Evolutionary conservation across 1,140 invertebrate genomes (phyloP), one percentile per base, ranked within the genome.

Genomic region (Araneus ventricosus): DNA sequence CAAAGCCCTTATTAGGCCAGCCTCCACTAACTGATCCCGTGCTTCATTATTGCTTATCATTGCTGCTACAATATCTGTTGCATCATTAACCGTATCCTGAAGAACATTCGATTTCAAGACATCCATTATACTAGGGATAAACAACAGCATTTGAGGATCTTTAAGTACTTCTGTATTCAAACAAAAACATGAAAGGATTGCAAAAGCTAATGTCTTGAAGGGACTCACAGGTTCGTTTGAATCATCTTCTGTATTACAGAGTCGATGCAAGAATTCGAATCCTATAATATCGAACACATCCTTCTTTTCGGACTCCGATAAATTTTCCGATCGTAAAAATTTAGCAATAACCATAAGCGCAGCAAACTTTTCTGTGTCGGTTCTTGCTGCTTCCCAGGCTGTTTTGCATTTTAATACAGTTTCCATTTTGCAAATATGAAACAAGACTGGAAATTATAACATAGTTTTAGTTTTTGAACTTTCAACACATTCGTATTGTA

Each of bases 321-420:
- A 97, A 94, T 98, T 97, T 94, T 97, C 97, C 89, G 96, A 97
- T 95, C 98, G 97, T 20, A 95, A 30, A 85, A 98, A 95, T 95
- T 98, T 98, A 0, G 98, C 98, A 41, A 98, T 97, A 97, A 98
- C 97, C 95, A 98, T 98, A 3, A 99, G 96, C 0, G 97, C 97
- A 10, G 98, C 98, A 95, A 99, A 98, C 95, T 98, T 98, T 95
- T 99, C 98, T 0, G 98, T 98, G 95, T 98, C 98, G 94, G 96
- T 97, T 91, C 96, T 96, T 1, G 98, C 97, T 94, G 96, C 96
- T 95, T 97, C 97, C 89, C 98, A 95, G 89, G 98, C 97, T 34
- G 96, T 96, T 84, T 97, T 96, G 95, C 98, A 98, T 96, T 98
- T 98, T 95, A 97, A 97, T 80, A 98, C 97, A 93, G 97, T 96